These are phyloP conservation scores for Polypedilum vanderplanki DNA, from an alignment of 1,140 invertebrate genomes.

Conservation along the genomic window DNA sequence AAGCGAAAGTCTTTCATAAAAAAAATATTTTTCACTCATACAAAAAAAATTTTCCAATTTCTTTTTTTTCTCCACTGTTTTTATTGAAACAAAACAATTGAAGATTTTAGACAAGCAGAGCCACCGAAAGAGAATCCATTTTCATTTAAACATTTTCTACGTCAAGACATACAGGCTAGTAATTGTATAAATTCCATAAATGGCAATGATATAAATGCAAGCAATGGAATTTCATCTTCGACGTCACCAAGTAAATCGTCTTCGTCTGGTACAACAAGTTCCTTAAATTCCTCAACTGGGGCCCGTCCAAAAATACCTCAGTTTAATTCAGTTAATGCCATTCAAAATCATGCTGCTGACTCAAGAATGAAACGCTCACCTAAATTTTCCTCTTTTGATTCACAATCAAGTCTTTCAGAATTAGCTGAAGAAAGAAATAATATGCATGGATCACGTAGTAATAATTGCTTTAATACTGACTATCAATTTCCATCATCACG, in stretches of 20 bases:
- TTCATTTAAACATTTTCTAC: constrained; percentile 74
- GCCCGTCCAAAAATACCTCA: constrained; percentile 43
- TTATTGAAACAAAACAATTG: neutral
- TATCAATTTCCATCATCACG: constrained; percentile 35
- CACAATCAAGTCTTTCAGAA: constrained; percentile 43
- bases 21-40: neutral
- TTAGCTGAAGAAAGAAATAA: constrained; percentile 36
- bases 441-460: constrained; percentile 36
- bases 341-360: constrained; percentile 32
- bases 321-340: constrained; percentile 32
- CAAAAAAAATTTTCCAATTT: constrained; percentile 16
- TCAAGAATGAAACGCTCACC: constrained; percentile 43
- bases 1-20: neutral
- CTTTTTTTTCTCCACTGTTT: neutral
- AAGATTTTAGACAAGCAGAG: neutral
- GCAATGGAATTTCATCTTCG: constrained; percentile 31
- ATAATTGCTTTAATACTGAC: constrained; percentile 32
- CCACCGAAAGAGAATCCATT: constrained; percentile 63
- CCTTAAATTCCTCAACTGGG: constrained; percentile 39
- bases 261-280: neutral
- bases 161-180: constrained; percentile 43
- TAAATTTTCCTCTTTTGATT: constrained; percentile 43
- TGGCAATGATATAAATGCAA: neutral
- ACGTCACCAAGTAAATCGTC: neutral
- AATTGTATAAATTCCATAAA: constrained; percentile 33